These are phyloP conservation scores for Mycalesis mineus DNA, from an alignment of 2,888 invertebrate genomes.

Conservation along the genomic window DNA sequence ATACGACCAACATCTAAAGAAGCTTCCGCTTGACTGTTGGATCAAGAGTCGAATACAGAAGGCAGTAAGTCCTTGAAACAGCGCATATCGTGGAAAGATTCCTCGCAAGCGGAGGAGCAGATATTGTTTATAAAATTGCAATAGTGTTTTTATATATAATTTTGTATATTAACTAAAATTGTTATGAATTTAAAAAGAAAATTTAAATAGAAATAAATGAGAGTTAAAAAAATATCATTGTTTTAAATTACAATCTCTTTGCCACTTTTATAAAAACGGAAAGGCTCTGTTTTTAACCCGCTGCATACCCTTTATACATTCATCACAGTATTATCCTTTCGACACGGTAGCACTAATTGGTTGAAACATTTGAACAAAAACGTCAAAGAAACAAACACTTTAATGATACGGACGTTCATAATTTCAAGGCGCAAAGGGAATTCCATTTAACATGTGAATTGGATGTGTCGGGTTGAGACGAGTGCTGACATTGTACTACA, in stretches of 20 bases:
- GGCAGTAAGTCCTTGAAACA: too few species aligned
- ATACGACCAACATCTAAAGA: too few species aligned
- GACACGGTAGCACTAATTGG: conserved; percentile 79
- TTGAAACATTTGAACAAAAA: conserved; percentile 69
- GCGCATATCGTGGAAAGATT: too few species aligned
- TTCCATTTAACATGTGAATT: conserved; percentile 78
- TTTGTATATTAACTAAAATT: too few species aligned
- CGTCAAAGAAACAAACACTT: conserved; percentile 73
- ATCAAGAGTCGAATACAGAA: too few species aligned
- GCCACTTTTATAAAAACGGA: conserved; percentile 36
- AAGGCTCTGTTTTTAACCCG: conserved; percentile 67
- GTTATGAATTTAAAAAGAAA: too few species aligned
- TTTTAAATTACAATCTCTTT: conserved; percentile 2
- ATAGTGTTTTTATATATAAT: too few species aligned
- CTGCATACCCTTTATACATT: conserved; percentile 64
- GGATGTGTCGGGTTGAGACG: conserved; percentile 57
- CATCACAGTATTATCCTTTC: conserved; percentile 76
- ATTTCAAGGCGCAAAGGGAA: conserved; percentile 71
- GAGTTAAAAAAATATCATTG: too few species aligned
- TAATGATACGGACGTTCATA: conserved; percentile 68
- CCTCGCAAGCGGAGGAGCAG: too few species aligned
- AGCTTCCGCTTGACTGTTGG: too few species aligned
- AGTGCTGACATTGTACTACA: conserved; percentile 50
- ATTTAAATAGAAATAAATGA: too few species aligned
- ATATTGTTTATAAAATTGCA: too few species aligned